Evolutionary conservation across 2,113 vertebrate genomes (phyloP), one percentile per base, ranked within the genome.

Genomic region (Centropristis striata): DNA sequence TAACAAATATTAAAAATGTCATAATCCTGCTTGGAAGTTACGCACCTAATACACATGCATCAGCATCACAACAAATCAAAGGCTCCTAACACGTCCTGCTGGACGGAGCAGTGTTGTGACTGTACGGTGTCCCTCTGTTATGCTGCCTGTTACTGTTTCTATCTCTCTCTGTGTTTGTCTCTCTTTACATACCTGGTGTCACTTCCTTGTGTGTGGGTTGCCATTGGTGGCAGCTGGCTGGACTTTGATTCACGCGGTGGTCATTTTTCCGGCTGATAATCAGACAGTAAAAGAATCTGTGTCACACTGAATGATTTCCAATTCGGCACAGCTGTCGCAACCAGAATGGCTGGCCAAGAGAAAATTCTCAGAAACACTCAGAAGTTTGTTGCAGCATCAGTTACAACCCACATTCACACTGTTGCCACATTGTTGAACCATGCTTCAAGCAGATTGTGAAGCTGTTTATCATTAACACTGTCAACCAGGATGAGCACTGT

Each of bases 321-420:
- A 21, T 23, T 46, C 11, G n/a, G 46, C 36, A 11, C 57, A 71
- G 15, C 64, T 32, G 25, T 75, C 46, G 59, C 44, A 25, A 68
- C 10, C 13, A 23, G 13, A 21, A 46, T 69, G 20, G 4, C 47
- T 36, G 13, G 23, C 50, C 41, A 47, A 53, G 28, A 64, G 14
- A 6, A 71, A 59, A 78, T 59, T 39, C 36, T 79, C 42, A 49
- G 47, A 61, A 79, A 78, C 27, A 25, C 53, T 82, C 6, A 4
- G 12, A 47, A 25, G 58, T 71, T 59, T 70, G 55, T 87, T 80
- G 61, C 61, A 37, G 71, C 73, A 76, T 71, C 78, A 59, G 27
- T 64, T 67, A 53, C 32, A 55, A 53, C 51, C 41, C n/a, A 0
- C 36, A 49, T 60, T 54, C 42, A 44, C 37, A n/a, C 36, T 60